A percentile compares a stretch with the other conserved stretches of the same genome.
These are phyloP conservation scores for Oryzias dopingdopingensis DNA, from an alignment of 2,797 vertebrate species.

Conservation along the genomic window DNA sequence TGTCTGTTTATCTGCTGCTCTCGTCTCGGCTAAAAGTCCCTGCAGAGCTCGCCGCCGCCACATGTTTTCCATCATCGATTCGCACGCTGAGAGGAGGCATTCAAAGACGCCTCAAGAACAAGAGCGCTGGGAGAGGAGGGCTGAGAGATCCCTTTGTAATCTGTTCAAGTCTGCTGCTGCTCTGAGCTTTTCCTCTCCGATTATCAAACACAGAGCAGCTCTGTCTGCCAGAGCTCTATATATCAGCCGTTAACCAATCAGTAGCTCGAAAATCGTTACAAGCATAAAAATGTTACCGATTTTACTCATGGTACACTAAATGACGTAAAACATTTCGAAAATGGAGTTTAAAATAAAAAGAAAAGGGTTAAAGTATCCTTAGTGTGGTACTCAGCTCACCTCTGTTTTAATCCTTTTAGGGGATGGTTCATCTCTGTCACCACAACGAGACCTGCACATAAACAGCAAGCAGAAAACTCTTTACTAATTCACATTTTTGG, in stretches of 20 bases:
- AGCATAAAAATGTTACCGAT: too few relatives aligned
- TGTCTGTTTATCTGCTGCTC: constrained; percentile 38
- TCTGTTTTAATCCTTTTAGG: constrained; percentile 97
- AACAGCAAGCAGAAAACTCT: constrained; percentile 13
- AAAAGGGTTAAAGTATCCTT: not conserved
- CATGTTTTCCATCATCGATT: constrained; percentile 53
- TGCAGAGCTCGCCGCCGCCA: constrained; percentile 29
- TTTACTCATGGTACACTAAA: not conserved
- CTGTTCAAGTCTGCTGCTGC: constrained; percentile 13
- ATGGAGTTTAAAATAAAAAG: not conserved
- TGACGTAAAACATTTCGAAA: not conserved
- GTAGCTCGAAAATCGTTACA: not conserved
- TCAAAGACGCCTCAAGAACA: constrained; percentile 26
- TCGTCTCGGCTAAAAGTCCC: constrained; percentile 19
- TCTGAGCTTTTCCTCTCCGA: not conserved
- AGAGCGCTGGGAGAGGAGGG: constrained; percentile 31
- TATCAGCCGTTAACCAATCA: not conserved
- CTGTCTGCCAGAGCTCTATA: constrained; percentile 9
- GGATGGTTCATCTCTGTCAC: constrained; percentile 92
- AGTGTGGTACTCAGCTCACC: constrained; percentile 63
- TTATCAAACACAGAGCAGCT: constrained; percentile 1
- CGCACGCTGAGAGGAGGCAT: constrained; percentile 46
- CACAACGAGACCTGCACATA: constrained; percentile 87
- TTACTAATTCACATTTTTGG: too few relatives aligned
- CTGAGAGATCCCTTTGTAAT: constrained; percentile 48